phyloP scores from a whole-genome alignment of 1,140 invertebrate species.

The Drosophila sechellia region DNA sequence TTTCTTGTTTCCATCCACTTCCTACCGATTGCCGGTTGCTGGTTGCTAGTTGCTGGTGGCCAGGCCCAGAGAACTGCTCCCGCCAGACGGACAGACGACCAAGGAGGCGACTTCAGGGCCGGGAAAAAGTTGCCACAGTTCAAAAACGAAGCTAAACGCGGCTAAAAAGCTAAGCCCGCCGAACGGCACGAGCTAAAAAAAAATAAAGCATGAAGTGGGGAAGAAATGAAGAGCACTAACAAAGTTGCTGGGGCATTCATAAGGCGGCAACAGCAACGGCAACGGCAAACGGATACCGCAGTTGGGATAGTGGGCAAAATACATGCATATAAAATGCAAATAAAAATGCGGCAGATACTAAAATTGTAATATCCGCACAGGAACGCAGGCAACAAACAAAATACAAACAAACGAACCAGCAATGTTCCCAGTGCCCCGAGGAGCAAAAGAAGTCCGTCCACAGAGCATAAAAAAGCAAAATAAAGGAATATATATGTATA shows the following conservation, averaged over 20 bases:
- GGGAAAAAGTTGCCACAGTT: conserved; percentile 36
- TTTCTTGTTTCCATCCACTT: conserved; percentile 14
- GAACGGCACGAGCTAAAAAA: conserved; percentile 12
- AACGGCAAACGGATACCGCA: conserved; percentile 37
- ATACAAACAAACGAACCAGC: conserved; percentile 16
- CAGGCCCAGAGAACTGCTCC: conserved; percentile 27
- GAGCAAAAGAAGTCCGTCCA: conserved; percentile 21
- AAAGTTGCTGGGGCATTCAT: conserved; percentile 60
- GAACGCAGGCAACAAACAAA: conserved; percentile 54
- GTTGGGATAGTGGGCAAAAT: conserved; percentile 24
- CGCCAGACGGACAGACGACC: conserved; percentile 61
- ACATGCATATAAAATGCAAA: conserved; percentile 83
- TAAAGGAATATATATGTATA: conserved; percentile 12
- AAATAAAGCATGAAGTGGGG: neutral
- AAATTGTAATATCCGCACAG: conserved; percentile 81
- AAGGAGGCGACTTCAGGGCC: conserved; percentile 19
- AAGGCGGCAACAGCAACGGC: conserved; percentile 43
- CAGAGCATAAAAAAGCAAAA: conserved; percentile 16
- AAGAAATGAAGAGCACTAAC: conserved; percentile 50
- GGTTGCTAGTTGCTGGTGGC: conserved; percentile 8
- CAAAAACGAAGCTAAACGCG: conserved; percentile 62
- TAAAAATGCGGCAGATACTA: conserved; percentile 80
- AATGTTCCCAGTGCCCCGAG: conserved; percentile 18
- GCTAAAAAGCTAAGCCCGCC: conserved; percentile 54
- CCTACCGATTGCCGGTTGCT: conserved; percentile 16